phyloP scores from a whole-genome alignment of 2,797 vertebrate genomes.

The Labroides dimidiatus region DNA sequence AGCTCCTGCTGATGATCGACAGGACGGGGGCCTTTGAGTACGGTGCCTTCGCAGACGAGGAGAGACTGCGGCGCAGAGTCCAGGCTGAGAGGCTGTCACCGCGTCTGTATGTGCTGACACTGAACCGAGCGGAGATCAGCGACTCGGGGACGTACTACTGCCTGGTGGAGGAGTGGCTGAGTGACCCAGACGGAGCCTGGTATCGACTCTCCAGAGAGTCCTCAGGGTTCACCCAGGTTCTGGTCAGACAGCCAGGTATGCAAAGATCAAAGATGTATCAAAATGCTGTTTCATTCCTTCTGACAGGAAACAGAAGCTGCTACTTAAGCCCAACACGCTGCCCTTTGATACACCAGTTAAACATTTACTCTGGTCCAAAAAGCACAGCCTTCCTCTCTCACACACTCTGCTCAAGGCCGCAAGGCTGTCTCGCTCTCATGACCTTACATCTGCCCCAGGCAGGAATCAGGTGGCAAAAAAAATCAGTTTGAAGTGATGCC shows the following conservation, averaged over 20 bases:
- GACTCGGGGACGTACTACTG: constrained; percentile 98
- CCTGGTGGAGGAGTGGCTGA: constrained; percentile 97
- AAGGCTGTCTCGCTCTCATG: constrained; percentile 41
- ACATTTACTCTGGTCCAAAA: constrained; percentile 9
- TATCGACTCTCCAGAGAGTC: constrained; percentile 92
- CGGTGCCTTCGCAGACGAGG: constrained; percentile 92
- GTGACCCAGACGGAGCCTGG: constrained; percentile 94
- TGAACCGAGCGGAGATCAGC: constrained; percentile 90
- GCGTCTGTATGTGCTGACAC: constrained; percentile 85
- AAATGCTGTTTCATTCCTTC: constrained; percentile 29
- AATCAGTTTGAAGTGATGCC: constrained; percentile 38
- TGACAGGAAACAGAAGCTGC: constrained; percentile 33
- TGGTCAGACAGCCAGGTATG: constrained; percentile 93
- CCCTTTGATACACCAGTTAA: constrained; percentile 31
- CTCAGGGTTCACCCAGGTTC: constrained; percentile 91
- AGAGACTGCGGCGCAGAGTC: constrained; percentile 88
- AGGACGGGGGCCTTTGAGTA: constrained; percentile 91
- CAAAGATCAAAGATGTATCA: constrained; percentile 16
- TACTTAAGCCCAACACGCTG: constrained; percentile 18
- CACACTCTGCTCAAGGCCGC: constrained; percentile 19
- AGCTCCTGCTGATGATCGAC: constrained; percentile 94
- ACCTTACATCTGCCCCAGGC: constrained; percentile 56
- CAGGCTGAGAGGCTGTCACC: constrained; percentile 89
- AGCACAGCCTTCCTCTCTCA: constrained; percentile 14
- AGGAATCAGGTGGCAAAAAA: constrained; percentile 58